A percentile compares a stretch with the other conserved stretches of the same genome.
Evolutionary conservation across 2,888 invertebrate genomes (phyloP).

Genomic region (Drosophila barbarae): DNA sequence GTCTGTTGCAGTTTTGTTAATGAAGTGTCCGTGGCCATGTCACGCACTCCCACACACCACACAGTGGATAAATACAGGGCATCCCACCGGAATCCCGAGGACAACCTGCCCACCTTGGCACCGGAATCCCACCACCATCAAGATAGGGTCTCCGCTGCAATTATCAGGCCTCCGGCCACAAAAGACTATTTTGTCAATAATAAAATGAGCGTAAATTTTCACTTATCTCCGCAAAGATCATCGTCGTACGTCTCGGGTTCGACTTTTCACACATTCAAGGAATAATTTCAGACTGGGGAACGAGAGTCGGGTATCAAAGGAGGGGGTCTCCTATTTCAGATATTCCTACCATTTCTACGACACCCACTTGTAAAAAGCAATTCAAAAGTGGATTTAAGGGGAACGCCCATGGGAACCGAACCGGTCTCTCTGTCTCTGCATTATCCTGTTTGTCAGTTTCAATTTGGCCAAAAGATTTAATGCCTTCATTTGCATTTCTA

Average conservation of each 20-base stretch:
- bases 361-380: slow-evolving; percentile 31
- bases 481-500: slow-evolving; percentile 72
- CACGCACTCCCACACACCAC: slow-evolving; percentile 40
- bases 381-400: slow-evolving; percentile 22
- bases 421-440: slow-evolving; percentile 42
- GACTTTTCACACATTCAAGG: slow-evolving; percentile 57
- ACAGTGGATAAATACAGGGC: slow-evolving; percentile 15
- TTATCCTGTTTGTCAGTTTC: slow-evolving; percentile 73
- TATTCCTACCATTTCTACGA: slow-evolving; percentile 17
- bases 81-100: slow-evolving; percentile 14
- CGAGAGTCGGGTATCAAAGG: slow-evolving; percentile 27
- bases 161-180: slow-evolving; percentile 38
- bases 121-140: slow-evolving; percentile 19
- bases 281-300: not conserved
- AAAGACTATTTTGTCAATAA: slow-evolving; percentile 47
- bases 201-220: slow-evolving; percentile 47
- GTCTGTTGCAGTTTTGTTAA: slow-evolving; percentile 49
- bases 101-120: slow-evolving; percentile 40
- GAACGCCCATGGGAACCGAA: slow-evolving; percentile 33
- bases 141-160: slow-evolving; percentile 34
- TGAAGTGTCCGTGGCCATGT: slow-evolving; percentile 58
- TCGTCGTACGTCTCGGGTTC: slow-evolving; percentile 29
- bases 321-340: slow-evolving; percentile 32
- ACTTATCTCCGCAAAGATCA: slow-evolving; percentile 35
- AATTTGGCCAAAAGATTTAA: slow-evolving; percentile 68